Percentiles rank a stretch among this genome's conserved stretches.
These are phyloP conservation scores for Philopotamus ludificatus DNA, from an alignment of 1,140 invertebrate species.

Conservation along the genomic window DNA sequence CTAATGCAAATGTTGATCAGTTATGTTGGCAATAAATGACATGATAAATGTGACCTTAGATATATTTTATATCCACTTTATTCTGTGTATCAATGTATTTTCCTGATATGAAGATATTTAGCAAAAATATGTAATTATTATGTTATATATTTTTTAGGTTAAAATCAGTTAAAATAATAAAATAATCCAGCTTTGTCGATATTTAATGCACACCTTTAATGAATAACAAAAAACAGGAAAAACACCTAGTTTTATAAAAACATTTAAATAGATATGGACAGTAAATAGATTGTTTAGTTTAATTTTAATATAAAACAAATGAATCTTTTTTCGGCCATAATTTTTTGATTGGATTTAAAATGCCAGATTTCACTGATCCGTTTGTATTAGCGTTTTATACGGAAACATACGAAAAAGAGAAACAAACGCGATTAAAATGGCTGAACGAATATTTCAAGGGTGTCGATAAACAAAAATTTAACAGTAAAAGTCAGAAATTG, in stretches of 20 bases:
- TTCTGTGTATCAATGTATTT: too few relatives aligned
- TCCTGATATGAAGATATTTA: too few relatives aligned
- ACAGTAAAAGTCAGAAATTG: background rate
- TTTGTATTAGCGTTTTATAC: constrained; percentile 3
- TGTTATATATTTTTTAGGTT: too few relatives aligned
- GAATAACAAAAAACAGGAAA: too few relatives aligned
- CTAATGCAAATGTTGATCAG: too few relatives aligned
- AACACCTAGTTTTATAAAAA: too few relatives aligned
- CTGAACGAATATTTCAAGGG: background rate
- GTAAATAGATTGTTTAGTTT: background rate
- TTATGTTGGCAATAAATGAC: too few relatives aligned
- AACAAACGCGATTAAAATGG: background rate
- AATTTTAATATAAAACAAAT: background rate
- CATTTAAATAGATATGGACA: background rate
- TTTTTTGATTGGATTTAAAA: background rate
- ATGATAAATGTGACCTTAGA: too few relatives aligned
- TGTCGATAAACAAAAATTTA: background rate
- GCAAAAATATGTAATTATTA: too few relatives aligned
- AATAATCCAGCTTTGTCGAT: background rate
- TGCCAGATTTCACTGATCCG: constrained; percentile 6
- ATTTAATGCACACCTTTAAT: too few relatives aligned
- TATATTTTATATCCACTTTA: too few relatives aligned
- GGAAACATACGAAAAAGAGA: constrained; percentile 10
- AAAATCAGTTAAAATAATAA: too few relatives aligned
- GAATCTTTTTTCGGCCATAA: background rate